These are phyloP conservation scores for Tetramorium alpestre DNA, from an alignment of 1,140 invertebrate species.

Conservation along the genomic window DNA sequence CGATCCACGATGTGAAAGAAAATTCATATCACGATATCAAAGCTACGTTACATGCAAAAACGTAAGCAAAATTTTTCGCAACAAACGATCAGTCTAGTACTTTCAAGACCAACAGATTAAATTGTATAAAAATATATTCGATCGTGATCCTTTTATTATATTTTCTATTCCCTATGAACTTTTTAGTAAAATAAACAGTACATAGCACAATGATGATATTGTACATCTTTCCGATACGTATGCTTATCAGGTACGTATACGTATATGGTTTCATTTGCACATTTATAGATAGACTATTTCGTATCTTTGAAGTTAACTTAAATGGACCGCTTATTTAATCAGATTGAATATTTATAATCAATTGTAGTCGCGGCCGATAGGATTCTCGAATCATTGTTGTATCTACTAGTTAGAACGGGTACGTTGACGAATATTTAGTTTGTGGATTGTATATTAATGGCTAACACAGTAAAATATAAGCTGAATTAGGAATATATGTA, in stretches of 20 bases:
- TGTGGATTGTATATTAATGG: slow-evolving; percentile 3
- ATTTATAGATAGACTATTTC: background rate
- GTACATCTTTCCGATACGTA: background rate
- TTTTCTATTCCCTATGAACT: background rate
- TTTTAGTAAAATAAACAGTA: background rate
- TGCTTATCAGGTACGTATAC: background rate
- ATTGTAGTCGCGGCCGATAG: background rate
- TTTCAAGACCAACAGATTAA: background rate
- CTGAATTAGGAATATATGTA: background rate
- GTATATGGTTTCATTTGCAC: background rate
- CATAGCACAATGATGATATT: background rate
- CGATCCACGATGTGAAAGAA: background rate
- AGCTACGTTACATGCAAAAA: background rate
- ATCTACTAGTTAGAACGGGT: slow-evolving; percentile 17
- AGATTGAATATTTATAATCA: background rate
- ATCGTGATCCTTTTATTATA: background rate
- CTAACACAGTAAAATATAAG: background rate
- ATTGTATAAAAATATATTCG: background rate
- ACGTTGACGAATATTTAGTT: slow-evolving; percentile 13
- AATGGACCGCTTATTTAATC: background rate
- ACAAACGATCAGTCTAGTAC: background rate
- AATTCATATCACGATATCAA: background rate
- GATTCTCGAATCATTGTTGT: background rate
- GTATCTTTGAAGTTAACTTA: background rate
- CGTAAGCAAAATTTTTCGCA: background rate